These are phyloP conservation scores for Drosophila rellima DNA, from an alignment of 2,888 invertebrate species.

Conservation along the genomic window DNA sequence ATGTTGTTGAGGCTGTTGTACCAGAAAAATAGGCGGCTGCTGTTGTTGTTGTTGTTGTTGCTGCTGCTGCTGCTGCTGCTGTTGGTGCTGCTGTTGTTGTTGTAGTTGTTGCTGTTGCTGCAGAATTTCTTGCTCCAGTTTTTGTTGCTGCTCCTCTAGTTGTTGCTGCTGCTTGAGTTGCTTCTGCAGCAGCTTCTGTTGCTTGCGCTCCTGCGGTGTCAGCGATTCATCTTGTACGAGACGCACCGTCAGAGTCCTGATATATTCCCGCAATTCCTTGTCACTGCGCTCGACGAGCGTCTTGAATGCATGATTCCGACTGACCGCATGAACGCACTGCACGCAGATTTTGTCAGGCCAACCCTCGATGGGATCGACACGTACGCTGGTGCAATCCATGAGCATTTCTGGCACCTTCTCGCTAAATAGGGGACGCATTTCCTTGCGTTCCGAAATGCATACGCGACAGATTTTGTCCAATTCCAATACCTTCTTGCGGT, in stretches of 20 bases:
- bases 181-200: conserved; percentile 59
- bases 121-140: conserved; percentile 47
- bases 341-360: conserved; percentile 88
- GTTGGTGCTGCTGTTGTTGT: conserved; percentile 48
- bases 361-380: conserved; percentile 88
- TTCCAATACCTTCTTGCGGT: conserved; percentile 85
- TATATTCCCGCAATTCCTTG: conserved; percentile 87
- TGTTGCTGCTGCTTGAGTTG: conserved; percentile 65
- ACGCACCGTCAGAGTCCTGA: conserved; percentile 84
- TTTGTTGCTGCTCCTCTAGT: conserved; percentile 59
- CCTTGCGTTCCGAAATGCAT: conserved; percentile 88
- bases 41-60: conserved; percentile 36
- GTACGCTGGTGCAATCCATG: conserved; percentile 88
- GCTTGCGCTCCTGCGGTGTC: conserved; percentile 61
- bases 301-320: conserved; percentile 89
- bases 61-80: conserved; percentile 10
- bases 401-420: conserved; percentile 89
- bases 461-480: conserved; percentile 89
- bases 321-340: conserved; percentile 89
- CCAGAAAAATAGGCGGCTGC: conserved; percentile 11
- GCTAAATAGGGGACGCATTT: conserved; percentile 89
- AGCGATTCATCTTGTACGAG: conserved; percentile 80
- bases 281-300: conserved; percentile 88
- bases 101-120: conserved; percentile 54
- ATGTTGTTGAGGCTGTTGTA: conserved; percentile 17